Evolutionary conservation across 2,888 invertebrate genomes (phyloP).

Genomic region (Archips crataeganus): DNA sequence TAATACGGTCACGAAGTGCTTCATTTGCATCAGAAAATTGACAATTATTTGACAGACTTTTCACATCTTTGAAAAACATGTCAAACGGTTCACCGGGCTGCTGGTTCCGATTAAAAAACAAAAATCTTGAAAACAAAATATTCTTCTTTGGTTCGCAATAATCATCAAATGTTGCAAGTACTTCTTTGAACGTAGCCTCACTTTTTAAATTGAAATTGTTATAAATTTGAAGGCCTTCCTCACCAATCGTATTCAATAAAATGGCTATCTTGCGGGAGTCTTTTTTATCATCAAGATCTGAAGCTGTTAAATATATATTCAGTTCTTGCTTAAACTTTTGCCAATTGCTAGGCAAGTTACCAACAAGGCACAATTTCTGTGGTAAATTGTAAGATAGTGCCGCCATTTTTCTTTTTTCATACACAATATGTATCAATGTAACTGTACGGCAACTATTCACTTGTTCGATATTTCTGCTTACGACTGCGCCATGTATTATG

Average conservation of each 20-base stretch:
- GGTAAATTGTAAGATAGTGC: not conserved
- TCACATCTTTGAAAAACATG: not conserved
- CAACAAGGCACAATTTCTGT: not conserved
- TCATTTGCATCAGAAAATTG: no score
- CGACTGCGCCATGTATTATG: no score
- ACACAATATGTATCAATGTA: no score
- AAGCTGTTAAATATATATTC: not conserved
- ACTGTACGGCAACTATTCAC: no score
- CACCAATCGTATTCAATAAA: not conserved
- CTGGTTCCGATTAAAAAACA: not conserved
- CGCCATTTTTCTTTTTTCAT: not conserved
- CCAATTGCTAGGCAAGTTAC: not conserved
- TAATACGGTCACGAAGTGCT: no score
- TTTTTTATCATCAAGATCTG: not conserved
- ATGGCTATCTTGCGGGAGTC: not conserved
- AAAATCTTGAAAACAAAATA: no score
- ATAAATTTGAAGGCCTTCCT: not conserved
- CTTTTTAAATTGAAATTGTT: not conserved
- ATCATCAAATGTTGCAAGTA: not conserved
- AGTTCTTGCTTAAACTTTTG: not conserved
- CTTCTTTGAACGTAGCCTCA: not conserved
- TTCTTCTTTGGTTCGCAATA: not conserved
- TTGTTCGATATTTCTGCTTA: no score
- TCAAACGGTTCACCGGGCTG: not conserved
- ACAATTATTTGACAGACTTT: not conserved